phyloP scores from a whole-genome alignment of 2,888 invertebrate species.

The Lutraria lutraria region DNA sequence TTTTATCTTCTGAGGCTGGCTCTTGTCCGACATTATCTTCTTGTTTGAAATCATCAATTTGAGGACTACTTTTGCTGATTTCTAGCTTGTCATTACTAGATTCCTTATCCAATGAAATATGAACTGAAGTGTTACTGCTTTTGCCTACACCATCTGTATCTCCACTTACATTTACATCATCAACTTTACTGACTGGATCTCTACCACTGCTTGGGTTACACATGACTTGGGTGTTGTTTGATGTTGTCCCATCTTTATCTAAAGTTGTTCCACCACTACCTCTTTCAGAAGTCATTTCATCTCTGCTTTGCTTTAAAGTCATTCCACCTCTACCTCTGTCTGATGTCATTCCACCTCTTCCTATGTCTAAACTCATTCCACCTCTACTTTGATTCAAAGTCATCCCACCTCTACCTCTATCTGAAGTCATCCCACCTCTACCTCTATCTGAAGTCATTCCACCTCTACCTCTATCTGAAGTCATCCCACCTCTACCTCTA shows the following conservation, averaged over 20 bases:
- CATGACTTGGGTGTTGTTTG: neutral
- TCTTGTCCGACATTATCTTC: neutral
- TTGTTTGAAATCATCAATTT: neutral
- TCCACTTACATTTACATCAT: neutral
- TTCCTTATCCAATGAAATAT: neutral
- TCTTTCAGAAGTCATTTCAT: neutral
- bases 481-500: neutral
- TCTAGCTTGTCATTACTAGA: neutral
- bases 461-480: neutral
- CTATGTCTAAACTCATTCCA: neutral
- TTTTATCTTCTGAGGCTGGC: neutral
- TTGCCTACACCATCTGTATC: neutral
- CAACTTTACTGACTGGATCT: neutral
- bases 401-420: neutral
- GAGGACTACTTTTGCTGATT: neutral
- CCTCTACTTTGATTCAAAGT: neutral
- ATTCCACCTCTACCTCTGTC: neutral
- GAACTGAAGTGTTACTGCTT: neutral
- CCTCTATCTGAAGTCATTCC: neutral
- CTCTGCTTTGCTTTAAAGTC: neutral
- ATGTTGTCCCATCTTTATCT: neutral
- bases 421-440: neutral
- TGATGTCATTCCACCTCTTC: neutral
- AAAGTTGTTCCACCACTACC: neutral
- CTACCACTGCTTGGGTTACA: neutral